These are phyloP conservation scores for Sebastes hubbsi DNA, from an alignment of 2,797 vertebrate species.

Conservation along the genomic window DNA sequence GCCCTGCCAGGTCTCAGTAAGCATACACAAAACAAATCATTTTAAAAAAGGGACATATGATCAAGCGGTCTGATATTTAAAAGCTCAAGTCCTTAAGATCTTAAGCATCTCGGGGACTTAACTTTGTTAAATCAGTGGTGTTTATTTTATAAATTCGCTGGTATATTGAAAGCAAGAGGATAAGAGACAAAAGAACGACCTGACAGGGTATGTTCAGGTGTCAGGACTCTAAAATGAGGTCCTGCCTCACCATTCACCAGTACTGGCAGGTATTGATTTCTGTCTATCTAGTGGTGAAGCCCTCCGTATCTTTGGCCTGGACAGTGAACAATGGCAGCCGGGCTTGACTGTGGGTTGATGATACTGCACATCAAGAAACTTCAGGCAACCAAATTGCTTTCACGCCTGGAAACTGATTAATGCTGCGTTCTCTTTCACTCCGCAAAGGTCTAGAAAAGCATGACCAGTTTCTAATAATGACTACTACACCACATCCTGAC, in stretches of 20 bases:
- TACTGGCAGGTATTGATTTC: constrained; percentile 65
- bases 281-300: constrained; percentile 36
- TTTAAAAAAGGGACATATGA: not conserved
- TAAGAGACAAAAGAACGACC: constrained; percentile 36
- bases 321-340: constrained; percentile 38
- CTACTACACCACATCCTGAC: constrained; percentile 1
- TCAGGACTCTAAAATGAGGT: constrained; percentile 44
- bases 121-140: not conserved
- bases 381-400: constrained; percentile 40
- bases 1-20: not conserved
- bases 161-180: constrained; percentile 18
- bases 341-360: constrained; percentile 20
- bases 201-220: constrained; percentile 36
- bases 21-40: not conserved
- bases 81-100: not conserved
- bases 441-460: not conserved
- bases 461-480: not conserved
- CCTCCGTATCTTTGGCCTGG: constrained; percentile 39
- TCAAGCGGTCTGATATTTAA: not conserved
- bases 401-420: constrained; percentile 39
- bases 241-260: constrained; percentile 21
- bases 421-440: constrained; percentile 22
- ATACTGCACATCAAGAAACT: constrained; percentile 38
- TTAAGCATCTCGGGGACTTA: not conserved
- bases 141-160: constrained; percentile 2